A percentile compares a stretch with the other conserved stretches of the same genome.
Conservation (phyloP, 1,140 invertebrate genomes). For the Lordiphosa clarofinis region DNA sequence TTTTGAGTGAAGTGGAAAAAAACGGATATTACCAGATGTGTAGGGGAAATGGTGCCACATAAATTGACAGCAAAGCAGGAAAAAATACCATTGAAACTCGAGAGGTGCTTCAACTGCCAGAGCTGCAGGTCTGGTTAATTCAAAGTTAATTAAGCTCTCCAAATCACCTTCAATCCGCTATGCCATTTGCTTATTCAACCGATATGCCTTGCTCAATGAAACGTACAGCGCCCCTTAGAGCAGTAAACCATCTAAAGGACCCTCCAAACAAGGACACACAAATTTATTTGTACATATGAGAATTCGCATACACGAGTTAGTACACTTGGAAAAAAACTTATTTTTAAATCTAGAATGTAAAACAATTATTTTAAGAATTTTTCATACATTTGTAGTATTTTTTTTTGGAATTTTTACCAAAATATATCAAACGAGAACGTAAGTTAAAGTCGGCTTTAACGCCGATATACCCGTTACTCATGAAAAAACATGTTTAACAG, state of each 20-base stretch:
- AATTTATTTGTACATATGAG: constrained; percentile 37
- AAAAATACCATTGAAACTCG: neutral
- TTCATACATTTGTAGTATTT: too few relatives aligned
- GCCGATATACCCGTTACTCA: too few relatives aligned
- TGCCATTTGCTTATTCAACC: constrained; percentile 36
- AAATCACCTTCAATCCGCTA: constrained; percentile 11
- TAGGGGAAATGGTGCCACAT: constrained; percentile 35
- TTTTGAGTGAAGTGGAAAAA: constrained; percentile 9
- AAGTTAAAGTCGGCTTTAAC: too few relatives aligned
- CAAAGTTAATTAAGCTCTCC: constrained; percentile 5
- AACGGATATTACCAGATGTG: constrained; percentile 40
- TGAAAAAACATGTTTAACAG: too few relatives aligned
- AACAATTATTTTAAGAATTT: too few relatives aligned
- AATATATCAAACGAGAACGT: too few relatives aligned
- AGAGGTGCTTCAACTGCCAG: too few relatives aligned
- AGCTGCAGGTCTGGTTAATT: too few relatives aligned
- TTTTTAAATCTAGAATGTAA: too few relatives aligned
- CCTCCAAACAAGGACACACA: constrained; percentile 40
- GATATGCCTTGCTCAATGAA: constrained; percentile 46
- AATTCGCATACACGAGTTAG: constrained; percentile 6
- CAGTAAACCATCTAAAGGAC: constrained; percentile 68
- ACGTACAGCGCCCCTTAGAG: constrained; percentile 30
- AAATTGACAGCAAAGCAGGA: constrained; percentile 30
- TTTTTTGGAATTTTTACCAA: too few relatives aligned
- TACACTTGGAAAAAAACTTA: constrained; percentile 5